These are phyloP conservation scores for Indicator maculatus DNA, from an alignment of 2,113 vertebrate species.

Conservation along the genomic window DNA sequence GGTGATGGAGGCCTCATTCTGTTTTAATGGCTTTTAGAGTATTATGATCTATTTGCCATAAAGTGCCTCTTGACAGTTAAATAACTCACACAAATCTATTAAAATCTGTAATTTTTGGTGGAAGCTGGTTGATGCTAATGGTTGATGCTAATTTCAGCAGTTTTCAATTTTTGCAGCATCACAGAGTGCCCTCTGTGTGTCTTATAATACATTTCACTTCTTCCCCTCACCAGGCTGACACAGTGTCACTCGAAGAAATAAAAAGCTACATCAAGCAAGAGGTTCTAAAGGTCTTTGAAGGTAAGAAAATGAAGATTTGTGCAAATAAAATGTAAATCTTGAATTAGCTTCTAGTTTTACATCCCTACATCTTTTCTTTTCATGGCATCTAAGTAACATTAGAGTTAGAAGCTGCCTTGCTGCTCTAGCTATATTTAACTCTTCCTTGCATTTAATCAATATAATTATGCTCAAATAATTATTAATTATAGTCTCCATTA, in stretches of 20 bases:
- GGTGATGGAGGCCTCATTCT: neutral
- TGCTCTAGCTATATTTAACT: neutral
- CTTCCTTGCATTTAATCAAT: neutral
- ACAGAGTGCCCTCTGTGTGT: neutral
- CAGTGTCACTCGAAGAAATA: slow-evolving; percentile 88
- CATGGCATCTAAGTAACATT: fast-evolving
- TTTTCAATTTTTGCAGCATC: neutral
- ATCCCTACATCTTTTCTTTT: neutral
- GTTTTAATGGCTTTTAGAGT: neutral
- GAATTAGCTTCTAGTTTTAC: neutral
- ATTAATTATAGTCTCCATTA: neutral
- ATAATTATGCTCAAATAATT: neutral
- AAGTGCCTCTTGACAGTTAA: neutral
- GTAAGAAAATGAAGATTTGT: slow-evolving; percentile 72
- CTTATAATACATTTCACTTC: neutral
- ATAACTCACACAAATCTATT: neutral
- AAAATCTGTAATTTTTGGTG: neutral
- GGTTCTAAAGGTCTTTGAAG: slow-evolving; percentile 92
- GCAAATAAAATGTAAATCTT: neutral
- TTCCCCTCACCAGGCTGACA: slow-evolving; percentile 79
- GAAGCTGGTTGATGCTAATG: neutral
- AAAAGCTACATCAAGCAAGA: slow-evolving; percentile 89
- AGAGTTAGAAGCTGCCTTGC: neutral
- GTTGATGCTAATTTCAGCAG: neutral
- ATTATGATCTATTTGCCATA: neutral